These are phyloP conservation scores for Phenganax stokvisi DNA, from an alignment of 92 coral and sea anemone species.

Conservation along the genomic window DNA sequence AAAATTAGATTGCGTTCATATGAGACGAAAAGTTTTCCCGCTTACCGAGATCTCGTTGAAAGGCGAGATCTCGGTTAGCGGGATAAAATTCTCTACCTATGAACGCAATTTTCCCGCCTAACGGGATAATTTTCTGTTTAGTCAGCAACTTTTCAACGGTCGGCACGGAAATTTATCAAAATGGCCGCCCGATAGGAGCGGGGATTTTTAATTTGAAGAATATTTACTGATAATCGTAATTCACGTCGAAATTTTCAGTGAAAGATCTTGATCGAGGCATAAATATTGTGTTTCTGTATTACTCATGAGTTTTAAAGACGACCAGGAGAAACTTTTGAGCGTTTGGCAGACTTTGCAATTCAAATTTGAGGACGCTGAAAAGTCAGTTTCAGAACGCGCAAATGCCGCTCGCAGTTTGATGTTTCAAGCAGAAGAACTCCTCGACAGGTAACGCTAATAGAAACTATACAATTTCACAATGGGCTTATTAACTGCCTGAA, in stretches of 20 bases:
- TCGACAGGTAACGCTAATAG: constrained; percentile 47
- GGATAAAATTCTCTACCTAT: not conserved
- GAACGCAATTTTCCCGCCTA: constrained; percentile 3
- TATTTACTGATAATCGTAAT: not conserved
- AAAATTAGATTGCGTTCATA: too few relatives aligned
- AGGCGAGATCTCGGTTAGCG: too few relatives aligned
- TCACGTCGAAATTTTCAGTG: not conserved
- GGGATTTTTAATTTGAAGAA: not conserved
- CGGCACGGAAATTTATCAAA: not conserved
- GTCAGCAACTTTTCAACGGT: too few relatives aligned
- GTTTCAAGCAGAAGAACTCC: constrained; percentile 51
- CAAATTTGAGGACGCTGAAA: constrained; percentile 48
- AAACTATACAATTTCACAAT: too few relatives aligned
- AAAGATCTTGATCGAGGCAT: not conserved
- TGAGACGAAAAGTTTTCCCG: too few relatives aligned
- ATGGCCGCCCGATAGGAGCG: constrained; percentile 28
- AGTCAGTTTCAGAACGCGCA: constrained; percentile 44
- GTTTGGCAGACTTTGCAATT: constrained; percentile 75
- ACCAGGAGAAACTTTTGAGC: constrained; percentile 54
- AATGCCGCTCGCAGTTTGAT: constrained; percentile 67
- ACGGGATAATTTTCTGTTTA: too few relatives aligned
- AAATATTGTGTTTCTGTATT: not conserved
- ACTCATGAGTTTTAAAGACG: constrained; percentile 54
- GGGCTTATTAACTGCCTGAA: too few relatives aligned
- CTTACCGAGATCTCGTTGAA: too few relatives aligned